Conservation (phyloP, 2,113 vertebrate genomes). For the Bos javanicus region DNA sequence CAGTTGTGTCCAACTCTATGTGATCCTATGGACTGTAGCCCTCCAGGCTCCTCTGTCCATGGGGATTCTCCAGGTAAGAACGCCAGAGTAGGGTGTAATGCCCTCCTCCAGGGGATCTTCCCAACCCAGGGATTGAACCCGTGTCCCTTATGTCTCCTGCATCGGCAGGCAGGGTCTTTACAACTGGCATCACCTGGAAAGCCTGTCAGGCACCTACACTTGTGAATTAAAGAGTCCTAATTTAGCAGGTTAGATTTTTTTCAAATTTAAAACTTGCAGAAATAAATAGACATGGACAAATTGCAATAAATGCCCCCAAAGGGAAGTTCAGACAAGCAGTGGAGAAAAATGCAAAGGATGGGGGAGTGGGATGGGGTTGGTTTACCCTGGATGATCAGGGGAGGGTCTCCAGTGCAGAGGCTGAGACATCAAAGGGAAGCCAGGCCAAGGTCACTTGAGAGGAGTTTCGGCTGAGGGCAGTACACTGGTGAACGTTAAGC, state of each 20-base stretch:
- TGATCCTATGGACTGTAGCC: not conserved
- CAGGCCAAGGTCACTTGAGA: not conserved
- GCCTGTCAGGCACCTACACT: not conserved
- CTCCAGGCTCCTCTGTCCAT: not conserved
- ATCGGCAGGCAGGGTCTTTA: not conserved
- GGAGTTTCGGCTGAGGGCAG: not conserved
- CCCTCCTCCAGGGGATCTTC: not conserved
- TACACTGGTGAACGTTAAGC: rapidly evolving
- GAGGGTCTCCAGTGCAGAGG: not conserved
- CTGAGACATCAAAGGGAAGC: not conserved
- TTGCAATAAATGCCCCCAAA: not conserved
- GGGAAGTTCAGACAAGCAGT: not conserved
- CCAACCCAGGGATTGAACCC: not conserved
- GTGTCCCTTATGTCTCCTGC: not conserved
- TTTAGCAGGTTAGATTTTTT: not conserved
- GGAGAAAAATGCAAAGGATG: not conserved
- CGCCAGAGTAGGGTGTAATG: not conserved
- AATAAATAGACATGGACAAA: not conserved
- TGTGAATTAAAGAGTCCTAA: not conserved
- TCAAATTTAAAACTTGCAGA: not conserved
- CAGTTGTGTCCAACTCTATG: not conserved
- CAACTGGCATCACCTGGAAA: not conserved
- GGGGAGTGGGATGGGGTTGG: not conserved
- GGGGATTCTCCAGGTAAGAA: not conserved
- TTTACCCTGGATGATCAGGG: not conserved